A percentile compares a stretch with the other conserved stretches of the same genome.
These are phyloP conservation scores for Daubentonia madagascariensis DNA, from an alignment of 2,113 vertebrate genomes.

Conservation along the genomic window DNA sequence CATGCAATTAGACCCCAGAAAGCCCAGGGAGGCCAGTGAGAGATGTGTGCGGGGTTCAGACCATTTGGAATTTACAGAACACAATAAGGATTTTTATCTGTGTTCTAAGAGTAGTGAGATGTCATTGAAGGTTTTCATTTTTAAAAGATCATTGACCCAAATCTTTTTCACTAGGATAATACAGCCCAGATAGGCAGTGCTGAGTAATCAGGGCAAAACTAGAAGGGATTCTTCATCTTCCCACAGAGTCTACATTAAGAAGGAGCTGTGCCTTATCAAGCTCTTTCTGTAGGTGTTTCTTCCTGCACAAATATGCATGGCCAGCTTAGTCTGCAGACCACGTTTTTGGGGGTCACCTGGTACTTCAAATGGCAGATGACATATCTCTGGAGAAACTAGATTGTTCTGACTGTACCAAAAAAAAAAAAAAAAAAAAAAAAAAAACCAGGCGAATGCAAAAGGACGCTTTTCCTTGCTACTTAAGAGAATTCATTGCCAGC, in stretches of 20 bases:
- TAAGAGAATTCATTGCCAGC: not conserved
- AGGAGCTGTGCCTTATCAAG: not conserved
- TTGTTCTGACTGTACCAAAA: not conserved
- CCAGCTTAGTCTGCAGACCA: not conserved
- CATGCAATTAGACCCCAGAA: not conserved
- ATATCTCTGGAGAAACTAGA: not conserved
- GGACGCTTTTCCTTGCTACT: not conserved
- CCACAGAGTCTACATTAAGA: not conserved
- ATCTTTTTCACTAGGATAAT: not conserved
- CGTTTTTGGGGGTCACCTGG: not conserved
- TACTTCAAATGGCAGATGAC: not conserved
- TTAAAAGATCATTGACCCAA: not conserved
- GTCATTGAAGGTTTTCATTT: not conserved
- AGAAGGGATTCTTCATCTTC: not conserved
- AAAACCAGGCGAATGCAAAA: not conserved
- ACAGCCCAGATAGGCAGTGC: not conserved
- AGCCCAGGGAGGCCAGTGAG: no score
- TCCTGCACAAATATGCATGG: not conserved
- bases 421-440: not conserved
- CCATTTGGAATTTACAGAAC: not conserved
- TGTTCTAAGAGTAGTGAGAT: not conserved
- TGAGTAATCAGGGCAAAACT: not conserved
- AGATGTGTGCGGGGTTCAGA: not conserved
- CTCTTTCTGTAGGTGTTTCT: not conserved
- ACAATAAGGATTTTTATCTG: not conserved